Evolutionary conservation across 2,888 invertebrate species (phyloP), one percentile per base, ranked within the genome.

Genomic region (Hoplodrina blanda): DNA sequence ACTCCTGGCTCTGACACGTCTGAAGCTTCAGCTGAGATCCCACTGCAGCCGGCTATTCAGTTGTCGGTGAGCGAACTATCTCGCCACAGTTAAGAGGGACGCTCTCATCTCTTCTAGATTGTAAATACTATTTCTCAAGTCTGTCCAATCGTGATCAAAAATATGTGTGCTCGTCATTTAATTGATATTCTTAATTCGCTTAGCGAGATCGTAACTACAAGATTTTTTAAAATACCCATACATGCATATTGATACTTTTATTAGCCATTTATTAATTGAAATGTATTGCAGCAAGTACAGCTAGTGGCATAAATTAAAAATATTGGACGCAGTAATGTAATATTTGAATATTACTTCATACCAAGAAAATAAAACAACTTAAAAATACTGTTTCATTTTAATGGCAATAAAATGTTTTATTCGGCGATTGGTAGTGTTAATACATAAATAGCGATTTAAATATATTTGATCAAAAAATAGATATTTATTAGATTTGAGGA

Each of bases 1-100:
- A 92, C 94, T 62, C 93, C 95, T 20, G 89, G 88, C 76, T 93
- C 94, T 1, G 95, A 94, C 82, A 90, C 91, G 4, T 93, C 95
- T 0, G 94, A 94, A 69, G 87, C 91, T 17, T 95, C 95, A 1
- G 89, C 90, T 4, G 96, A 95, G 83, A 94, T 95, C 68, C 94
- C 95, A 5, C 83, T 95, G 57, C 96, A 95, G 83, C 95, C 95
- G 17, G 78, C 88, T 52, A 90, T 95, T 76, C 94, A 94, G 76
- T 88, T 95, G 64, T 92, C 94, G 50, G 91, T 90, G 25, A 89
- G 83, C 61, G 94, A 94, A 66, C 83, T 94, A 63, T 82, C 92
- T 73, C 90, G 89, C 59, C 89, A 89, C 86, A 91, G 92, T 78
- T 94, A 94, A 80, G 55, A 62, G 75, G 68, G 19, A 73, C 62